These are phyloP conservation scores for Byasa hedistus DNA, from an alignment of 2,888 invertebrate species.

Conservation along the genomic window DNA sequence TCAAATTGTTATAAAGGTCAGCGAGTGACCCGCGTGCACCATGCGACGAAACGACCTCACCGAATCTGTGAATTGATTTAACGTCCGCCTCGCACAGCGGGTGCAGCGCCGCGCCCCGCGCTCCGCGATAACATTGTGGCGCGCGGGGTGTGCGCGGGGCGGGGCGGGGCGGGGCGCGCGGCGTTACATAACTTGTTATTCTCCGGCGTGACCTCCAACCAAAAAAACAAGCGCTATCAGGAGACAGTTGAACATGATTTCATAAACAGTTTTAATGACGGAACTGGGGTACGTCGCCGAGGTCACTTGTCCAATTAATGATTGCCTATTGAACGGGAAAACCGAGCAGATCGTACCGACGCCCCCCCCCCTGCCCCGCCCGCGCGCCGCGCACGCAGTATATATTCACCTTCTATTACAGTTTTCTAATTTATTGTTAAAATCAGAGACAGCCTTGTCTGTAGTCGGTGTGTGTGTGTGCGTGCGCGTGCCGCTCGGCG, in stretches of 20 bases:
- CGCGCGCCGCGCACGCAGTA: slow-evolving; percentile 21
- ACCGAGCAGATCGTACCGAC: neutral
- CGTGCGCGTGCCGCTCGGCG: neutral
- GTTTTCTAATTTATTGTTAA: too few species aligned
- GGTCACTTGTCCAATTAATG: slow-evolving; percentile 5
- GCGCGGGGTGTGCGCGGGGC: neutral
- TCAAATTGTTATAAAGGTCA: too few species aligned
- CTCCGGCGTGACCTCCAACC: slow-evolving; percentile 12
- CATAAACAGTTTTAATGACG: slow-evolving; percentile 25
- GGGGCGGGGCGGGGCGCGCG: neutral
- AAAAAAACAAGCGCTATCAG: slow-evolving; percentile 22
- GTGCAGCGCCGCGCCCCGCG: neutral
- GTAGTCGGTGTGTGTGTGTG: neutral
- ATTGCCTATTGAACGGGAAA: neutral
- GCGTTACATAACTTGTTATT: slow-evolving; percentile 17
- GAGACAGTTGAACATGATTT: slow-evolving; percentile 8
- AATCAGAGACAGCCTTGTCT: too few species aligned
- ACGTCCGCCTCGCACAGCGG: too few species aligned
- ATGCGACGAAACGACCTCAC: too few species aligned
- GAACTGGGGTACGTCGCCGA: slow-evolving; percentile 8
- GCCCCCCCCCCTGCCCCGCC: slow-evolving; percentile 33
- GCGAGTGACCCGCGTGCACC: too few species aligned
- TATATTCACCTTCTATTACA: neutral
- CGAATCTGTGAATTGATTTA: too few species aligned
- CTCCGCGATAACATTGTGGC: neutral